Conservation (phyloP, 2,888 invertebrate species). For the Apamea monoglypha region DNA sequence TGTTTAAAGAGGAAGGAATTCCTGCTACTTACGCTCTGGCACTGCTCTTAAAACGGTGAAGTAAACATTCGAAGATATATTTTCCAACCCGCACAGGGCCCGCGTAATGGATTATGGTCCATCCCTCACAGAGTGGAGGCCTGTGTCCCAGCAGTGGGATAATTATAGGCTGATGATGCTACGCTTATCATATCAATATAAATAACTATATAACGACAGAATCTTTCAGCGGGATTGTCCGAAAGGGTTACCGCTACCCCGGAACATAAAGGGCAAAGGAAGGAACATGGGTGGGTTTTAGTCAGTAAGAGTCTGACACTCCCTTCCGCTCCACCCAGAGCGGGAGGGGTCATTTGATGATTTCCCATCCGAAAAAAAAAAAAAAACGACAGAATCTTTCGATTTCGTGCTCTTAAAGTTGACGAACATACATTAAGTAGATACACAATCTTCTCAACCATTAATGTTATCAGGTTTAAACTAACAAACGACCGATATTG, state of each 20-base stretch:
- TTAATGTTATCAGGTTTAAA: conserved; percentile 24
- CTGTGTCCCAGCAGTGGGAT: background rate
- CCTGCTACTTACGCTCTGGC: no score
- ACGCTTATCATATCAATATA: background rate
- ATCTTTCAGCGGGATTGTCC: no score
- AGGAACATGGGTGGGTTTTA: no score
- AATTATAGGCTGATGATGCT: background rate
- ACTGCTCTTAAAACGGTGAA: background rate
- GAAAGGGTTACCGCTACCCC: no score
- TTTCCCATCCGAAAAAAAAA: no score
- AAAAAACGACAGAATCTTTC: no score
- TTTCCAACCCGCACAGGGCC: no score
- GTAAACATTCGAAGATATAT: background rate
- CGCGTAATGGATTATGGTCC: background rate
- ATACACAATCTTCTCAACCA: conserved; percentile 3
- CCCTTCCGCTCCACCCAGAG: no score
- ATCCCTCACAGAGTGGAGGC: no score
- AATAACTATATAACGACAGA: background rate
- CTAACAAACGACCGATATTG: conserved; percentile 22
- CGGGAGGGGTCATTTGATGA: no score
- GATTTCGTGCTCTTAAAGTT: conserved; percentile 7
- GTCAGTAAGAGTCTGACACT: no score
- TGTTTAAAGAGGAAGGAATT: background rate
- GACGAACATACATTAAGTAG: background rate
- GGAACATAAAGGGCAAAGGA: no score